These are phyloP conservation scores for Nasonia longicornis DNA, from an alignment of 1,140 invertebrate species.

Conservation along the genomic window DNA sequence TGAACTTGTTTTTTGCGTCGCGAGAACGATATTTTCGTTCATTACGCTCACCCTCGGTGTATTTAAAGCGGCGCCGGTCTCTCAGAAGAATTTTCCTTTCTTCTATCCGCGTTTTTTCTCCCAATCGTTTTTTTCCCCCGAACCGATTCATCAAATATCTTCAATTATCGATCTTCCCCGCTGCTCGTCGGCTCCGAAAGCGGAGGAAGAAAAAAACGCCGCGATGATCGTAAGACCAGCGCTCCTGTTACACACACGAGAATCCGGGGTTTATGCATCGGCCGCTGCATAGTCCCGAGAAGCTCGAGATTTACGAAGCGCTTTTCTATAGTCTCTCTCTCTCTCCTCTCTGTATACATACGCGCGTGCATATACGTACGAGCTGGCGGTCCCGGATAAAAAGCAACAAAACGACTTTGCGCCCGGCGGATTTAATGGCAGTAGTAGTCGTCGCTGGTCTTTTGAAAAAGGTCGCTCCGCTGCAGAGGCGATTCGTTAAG, in stretches of 20 bases:
- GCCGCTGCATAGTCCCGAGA: constrained; percentile 46
- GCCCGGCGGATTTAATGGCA: constrained; percentile 59
- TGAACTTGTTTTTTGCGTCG: too few relatives aligned
- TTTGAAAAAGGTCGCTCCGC: constrained; percentile 43
- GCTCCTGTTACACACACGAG: neutral
- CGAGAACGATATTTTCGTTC: constrained; percentile 2
- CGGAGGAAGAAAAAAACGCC: constrained; percentile 4
- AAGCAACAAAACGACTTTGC: constrained; percentile 65
- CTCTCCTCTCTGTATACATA: constrained; percentile 50
- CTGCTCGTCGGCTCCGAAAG: constrained; percentile 6
- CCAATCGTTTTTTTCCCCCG: neutral
- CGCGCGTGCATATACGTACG: constrained; percentile 33
- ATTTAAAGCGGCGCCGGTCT: constrained; percentile 7
- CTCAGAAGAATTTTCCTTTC: constrained; percentile 33
- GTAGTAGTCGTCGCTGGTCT: constrained; percentile 39
- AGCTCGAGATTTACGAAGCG: constrained; percentile 56
- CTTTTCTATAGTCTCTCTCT: constrained; percentile 54
- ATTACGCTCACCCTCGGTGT: neutral
- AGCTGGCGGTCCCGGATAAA: constrained; percentile 51
- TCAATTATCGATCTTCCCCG: constrained; percentile 42
- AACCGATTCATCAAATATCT: constrained; percentile 41
- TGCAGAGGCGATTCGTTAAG: constrained; percentile 35
- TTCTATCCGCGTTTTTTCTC: neutral
- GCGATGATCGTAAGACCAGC: neutral
- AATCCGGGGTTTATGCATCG: constrained; percentile 47